A percentile compares a stretch with the other conserved stretches of the same genome.
These are phyloP conservation scores for Tautogolabrus adspersus DNA, from an alignment of 2,113 vertebrate species.

Conservation along the genomic window DNA sequence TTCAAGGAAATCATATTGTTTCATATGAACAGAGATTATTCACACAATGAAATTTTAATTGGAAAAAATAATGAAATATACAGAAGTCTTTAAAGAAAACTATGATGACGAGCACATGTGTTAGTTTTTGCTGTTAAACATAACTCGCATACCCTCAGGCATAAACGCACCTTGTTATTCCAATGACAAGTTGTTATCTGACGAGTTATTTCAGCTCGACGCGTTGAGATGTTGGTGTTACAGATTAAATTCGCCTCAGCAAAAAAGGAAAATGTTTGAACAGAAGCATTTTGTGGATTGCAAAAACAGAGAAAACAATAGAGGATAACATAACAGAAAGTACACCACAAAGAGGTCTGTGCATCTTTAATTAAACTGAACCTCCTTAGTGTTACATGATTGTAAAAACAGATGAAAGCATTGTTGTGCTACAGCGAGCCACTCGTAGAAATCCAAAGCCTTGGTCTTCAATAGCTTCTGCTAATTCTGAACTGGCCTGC, in stretches of 20 bases:
- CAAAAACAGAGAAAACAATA: slow-evolving; percentile 49
- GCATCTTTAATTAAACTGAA: slow-evolving; percentile 47
- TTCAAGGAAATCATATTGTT: slow-evolving; percentile 52
- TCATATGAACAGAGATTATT: slow-evolving; percentile 56
- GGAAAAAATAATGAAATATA: slow-evolving; percentile 42
- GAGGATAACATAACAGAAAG: slow-evolving; percentile 44
- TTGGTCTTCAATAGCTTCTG: neutral
- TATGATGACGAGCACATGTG: slow-evolving; percentile 37
- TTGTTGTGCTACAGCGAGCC: neutral
- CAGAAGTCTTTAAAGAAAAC: slow-evolving; percentile 50
- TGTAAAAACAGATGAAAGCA: slow-evolving; percentile 20
- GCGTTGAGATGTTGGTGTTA: slow-evolving; percentile 53
- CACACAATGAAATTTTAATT: slow-evolving; percentile 70
- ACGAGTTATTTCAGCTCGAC: slow-evolving; percentile 57
- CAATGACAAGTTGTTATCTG: slow-evolving; percentile 69
- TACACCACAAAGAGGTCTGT: slow-evolving; percentile 45
- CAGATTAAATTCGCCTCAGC: slow-evolving; percentile 60
- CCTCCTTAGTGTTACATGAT: slow-evolving; percentile 44
- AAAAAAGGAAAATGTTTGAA: slow-evolving; percentile 58
- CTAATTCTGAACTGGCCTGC: neutral
- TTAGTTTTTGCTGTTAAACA: slow-evolving; percentile 43
- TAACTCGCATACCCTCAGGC: slow-evolving; percentile 55
- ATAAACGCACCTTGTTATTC: slow-evolving; percentile 62
- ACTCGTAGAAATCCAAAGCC: neutral
- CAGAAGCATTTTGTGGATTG: slow-evolving; percentile 34